A percentile compares a stretch with the other conserved stretches of the same genome.
Evolutionary conservation across 2,797 vertebrate species (phyloP).

Genomic region (Chromobotia macracanthus): DNA sequence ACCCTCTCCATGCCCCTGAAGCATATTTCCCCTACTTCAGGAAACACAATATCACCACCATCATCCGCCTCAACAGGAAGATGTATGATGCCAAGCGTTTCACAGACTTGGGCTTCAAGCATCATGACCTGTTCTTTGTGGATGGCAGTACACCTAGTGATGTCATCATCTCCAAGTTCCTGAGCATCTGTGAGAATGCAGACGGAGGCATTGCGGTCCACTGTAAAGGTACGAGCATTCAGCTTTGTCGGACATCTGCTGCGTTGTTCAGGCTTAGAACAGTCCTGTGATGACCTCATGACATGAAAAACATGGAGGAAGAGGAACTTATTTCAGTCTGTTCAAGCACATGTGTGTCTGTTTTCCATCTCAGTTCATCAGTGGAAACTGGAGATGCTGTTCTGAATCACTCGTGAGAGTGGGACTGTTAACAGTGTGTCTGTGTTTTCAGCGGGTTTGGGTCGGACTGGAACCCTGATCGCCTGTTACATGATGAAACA

Average conservation of each 20-base stretch:
- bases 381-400: too few species aligned
- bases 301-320: too few species aligned
- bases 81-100: slow-evolving; percentile 95
- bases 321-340: too few species aligned
- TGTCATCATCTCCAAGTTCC: slow-evolving; percentile 88
- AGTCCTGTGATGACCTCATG: too few species aligned
- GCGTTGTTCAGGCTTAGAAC: too few species aligned
- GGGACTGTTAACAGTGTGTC: not conserved
- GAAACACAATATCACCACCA: slow-evolving; percentile 87
- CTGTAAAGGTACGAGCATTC: slow-evolving; percentile 87
- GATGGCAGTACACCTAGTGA: slow-evolving; percentile 94
- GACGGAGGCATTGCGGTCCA: slow-evolving; percentile 93
- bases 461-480: slow-evolving; percentile 94
- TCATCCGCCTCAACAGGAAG: slow-evolving; percentile 95
- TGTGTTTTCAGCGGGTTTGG: slow-evolving; percentile 86
- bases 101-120: slow-evolving; percentile 90
- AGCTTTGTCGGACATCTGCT: too few species aligned
- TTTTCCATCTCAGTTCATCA: too few species aligned
- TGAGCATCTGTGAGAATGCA: slow-evolving; percentile 93
- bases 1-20: slow-evolving; percentile 94
- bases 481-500: slow-evolving; percentile 99
- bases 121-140: slow-evolving; percentile 96
- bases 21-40: slow-evolving; percentile 96
- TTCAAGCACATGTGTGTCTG: too few species aligned
- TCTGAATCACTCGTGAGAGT: too few species aligned